A percentile compares a stretch with the other conserved stretches of the same genome.
Conservation (phyloP, 2,888 invertebrate species). For the Eulithis prunata region DNA sequence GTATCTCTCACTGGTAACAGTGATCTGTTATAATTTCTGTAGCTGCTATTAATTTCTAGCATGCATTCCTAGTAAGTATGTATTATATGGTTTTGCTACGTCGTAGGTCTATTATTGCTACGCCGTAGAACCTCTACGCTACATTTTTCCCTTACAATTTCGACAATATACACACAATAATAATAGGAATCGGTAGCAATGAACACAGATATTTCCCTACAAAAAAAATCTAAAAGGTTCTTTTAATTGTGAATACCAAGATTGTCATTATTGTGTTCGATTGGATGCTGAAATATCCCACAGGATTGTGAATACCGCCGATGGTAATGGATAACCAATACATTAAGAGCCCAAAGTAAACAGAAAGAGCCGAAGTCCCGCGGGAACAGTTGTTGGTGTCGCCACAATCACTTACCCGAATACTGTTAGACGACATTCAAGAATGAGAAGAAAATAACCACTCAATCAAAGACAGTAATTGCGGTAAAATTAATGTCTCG, state of each 20-base stretch:
- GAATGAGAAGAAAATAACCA: not conserved
- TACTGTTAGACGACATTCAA: not conserved
- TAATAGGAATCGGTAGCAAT: too few species aligned
- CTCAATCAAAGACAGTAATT: not conserved
- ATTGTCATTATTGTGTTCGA: slow-evolving; percentile 6
- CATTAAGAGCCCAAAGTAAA: slow-evolving; percentile 28
- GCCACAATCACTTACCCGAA: slow-evolving; percentile 26
- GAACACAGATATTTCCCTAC: too few species aligned
- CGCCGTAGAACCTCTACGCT: too few species aligned
- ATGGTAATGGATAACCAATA: slow-evolving; percentile 38
- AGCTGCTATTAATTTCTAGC: too few species aligned
- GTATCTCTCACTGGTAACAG: too few species aligned
- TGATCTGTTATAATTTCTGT: too few species aligned
- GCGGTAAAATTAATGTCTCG: not conserved
- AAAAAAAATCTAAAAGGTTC: not conserved
- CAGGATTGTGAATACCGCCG: slow-evolving; percentile 36
- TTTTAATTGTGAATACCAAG: not conserved
- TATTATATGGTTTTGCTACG: too few species aligned
- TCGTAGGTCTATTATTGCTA: too few species aligned
- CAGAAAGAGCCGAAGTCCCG: slow-evolving; percentile 23
- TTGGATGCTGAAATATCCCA: slow-evolving; percentile 18
- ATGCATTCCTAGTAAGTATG: too few species aligned
- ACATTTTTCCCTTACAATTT: too few species aligned
- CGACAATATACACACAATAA: too few species aligned
- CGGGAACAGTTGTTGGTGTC: slow-evolving; percentile 18